Base-by-base conservation (phyloP, 2,113 vertebrate species). In the Lota lota region DNA sequence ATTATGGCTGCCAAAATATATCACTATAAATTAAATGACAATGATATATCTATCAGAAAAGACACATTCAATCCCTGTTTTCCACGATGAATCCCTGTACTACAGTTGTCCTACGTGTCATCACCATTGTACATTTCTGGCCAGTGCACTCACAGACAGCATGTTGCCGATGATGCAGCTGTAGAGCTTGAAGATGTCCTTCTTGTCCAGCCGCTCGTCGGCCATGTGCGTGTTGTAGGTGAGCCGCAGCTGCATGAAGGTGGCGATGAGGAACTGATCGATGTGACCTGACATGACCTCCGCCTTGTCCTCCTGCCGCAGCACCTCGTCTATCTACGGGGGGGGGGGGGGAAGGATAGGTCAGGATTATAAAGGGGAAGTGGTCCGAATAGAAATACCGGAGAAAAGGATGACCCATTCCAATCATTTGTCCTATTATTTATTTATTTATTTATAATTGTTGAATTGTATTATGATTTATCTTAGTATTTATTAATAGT, bases 201-300 rank as follows among this genome's bases (percentile, higher is more conserved):
- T 94, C 83, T 98, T 99, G 84, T 97, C 95, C 73, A 97, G 75
- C 8, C 95, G 93, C 79, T 99, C 97, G 64, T 99, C 96, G 5
- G 96, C 95, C 95, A 99, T 96, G 72, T 99, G 96, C 0, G 95
- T 98, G 77, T 95, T 97, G 87, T 97, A 97, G 83, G 97, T 94
- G 10, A 99, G 94, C 20, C 97, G 88, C 6, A 99, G 93, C 83
- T 99, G 97, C 96, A 99, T 98, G 81, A 98, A 94, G 0, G 96
- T 99, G 56, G 96, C 97, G 74, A 99, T 98, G 60, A 99, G 93
- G 88, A 99, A 98, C 71, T 99, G 97, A 76, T 99, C 97, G 1
- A 99, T 98, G 84, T 99, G 97, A 70, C 97, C 96, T 3, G 97
- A 99, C 97, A 99, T 99, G 11, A 95, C 95, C 83, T 98, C 96